Base-by-base conservation (phyloP, 2,113 vertebrate species). In the Clarias batrachus region DNA sequence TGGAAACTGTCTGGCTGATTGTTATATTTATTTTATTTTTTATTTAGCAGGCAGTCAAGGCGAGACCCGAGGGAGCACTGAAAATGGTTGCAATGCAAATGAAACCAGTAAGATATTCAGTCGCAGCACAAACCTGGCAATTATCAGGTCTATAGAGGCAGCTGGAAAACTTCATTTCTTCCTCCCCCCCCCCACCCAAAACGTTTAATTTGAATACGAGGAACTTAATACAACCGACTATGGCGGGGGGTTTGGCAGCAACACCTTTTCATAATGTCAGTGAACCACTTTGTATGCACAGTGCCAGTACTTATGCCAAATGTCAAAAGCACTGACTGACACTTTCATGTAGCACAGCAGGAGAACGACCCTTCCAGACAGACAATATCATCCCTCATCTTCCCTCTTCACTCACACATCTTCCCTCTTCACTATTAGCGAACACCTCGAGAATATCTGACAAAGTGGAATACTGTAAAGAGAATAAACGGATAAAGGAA, bases 321-420 rank as follows among this genome's bases (percentile, higher is more conserved):
- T 84, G 82, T 84, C 82, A 84, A 59, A 84, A 84, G 11, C 82
- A 73, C 30, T 84, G 68, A 84, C 68, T 59, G 82, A 84, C 82
- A 83, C 66, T 70, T 83, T 83, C 82, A 83, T 83, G 82, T 83
- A 71, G 66, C 66, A 48, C 66, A 83, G 66, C 48, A 41, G 37
- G 13, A 70, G 23, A 83, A 71, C 27, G 66, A 71, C 66, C 78
- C 78, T 80, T 37, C 19, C 14, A 80, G 78, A 37, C 57, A 60
- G 30, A 17, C 27, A 6, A 60, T 4, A 59, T 59, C 78, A 23
- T 80, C 30, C 57, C 17, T 60, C 78, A 37, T 41, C 41, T 41
- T 41, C 41, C 41, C 41, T 41, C 78, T 60, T 80, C 78, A 37
- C 54, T 80, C 56, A 13, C 78, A 37, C 48, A n/a, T 27, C 74